Conservation (phyloP, 2,113 vertebrate genomes). For the Leuciscus idus region DNA sequence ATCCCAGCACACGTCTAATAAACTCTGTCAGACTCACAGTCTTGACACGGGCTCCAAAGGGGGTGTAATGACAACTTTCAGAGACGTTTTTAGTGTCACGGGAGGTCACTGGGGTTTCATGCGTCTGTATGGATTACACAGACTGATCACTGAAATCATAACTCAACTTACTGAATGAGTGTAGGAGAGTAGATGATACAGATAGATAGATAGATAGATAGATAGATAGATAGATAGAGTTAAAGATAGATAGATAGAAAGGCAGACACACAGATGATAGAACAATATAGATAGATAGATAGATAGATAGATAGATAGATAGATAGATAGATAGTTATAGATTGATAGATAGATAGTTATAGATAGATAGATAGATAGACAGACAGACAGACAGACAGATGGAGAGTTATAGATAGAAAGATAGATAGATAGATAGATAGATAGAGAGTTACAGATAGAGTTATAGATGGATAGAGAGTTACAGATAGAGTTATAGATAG, state of each 20-base stretch:
- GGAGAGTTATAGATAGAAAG: too few species aligned
- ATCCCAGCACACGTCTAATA: conserved; percentile 36
- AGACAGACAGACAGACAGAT: neutral
- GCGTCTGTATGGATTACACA: conserved; percentile 2
- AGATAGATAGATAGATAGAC: too few species aligned
- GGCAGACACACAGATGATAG: too few species aligned
- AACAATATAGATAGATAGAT: neutral
- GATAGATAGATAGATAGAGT: neutral
- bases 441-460: too few species aligned
- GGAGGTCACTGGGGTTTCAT: conserved; percentile 19
- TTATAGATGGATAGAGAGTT: too few species aligned
- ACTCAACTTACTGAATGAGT: neutral
- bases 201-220: neutral
- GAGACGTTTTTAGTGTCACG: conserved; percentile 14
- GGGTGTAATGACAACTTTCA: neutral
- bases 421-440: too few species aligned
- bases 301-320: neutral
- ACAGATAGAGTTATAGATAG: neutral
- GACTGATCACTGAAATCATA: conserved; percentile 9
- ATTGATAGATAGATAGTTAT: too few species aligned
- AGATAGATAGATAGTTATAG: neutral
- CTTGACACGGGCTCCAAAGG: neutral
- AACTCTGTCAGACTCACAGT: conserved; percentile 34
- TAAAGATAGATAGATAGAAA: neutral
- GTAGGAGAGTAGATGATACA: neutral